These are phyloP conservation scores for Buceros bicornis DNA, from an alignment of 2,797 vertebrate genomes.

Conservation along the genomic window DNA sequence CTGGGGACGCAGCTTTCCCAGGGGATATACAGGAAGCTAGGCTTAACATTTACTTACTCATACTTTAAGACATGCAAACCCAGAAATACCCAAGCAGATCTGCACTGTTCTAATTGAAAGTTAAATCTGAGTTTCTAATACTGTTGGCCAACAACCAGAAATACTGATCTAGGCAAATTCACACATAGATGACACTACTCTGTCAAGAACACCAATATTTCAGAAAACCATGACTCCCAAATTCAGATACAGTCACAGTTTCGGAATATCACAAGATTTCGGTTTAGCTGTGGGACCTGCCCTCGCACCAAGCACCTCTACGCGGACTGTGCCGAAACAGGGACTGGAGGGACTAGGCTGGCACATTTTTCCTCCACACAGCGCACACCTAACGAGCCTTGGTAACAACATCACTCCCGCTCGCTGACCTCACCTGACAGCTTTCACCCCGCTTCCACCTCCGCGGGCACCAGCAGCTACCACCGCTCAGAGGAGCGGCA, in stretches of 20 bases:
- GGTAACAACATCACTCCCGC: background rate
- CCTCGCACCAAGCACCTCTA: background rate
- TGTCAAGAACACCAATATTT: rapidly evolving
- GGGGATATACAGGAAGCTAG: background rate
- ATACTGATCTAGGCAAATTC: background rate
- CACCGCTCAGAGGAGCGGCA: rapidly evolving
- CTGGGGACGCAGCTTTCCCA: background rate
- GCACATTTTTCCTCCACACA: background rate
- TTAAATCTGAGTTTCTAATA: background rate
- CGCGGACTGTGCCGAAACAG: rapidly evolving
- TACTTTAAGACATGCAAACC: background rate
- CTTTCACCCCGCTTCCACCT: background rate
- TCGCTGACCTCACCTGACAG: background rate
- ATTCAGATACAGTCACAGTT: rapidly evolving
- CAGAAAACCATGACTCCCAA: rapidly evolving
- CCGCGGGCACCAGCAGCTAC: rapidly evolving
- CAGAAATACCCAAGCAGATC: background rate
- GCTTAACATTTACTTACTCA: background rate
- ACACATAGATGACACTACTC: background rate
- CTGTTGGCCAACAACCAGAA: too few species aligned
- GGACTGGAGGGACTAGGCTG: background rate
- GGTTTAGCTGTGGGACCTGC: background rate
- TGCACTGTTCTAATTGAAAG: background rate
- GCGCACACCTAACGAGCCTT: rapidly evolving
- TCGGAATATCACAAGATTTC: rapidly evolving